Percentiles rank a stretch among this genome's conserved stretches.
These are phyloP conservation scores for Thymallus thymallus DNA, from an alignment of 2,113 vertebrate species.

Conservation along the genomic window DNA sequence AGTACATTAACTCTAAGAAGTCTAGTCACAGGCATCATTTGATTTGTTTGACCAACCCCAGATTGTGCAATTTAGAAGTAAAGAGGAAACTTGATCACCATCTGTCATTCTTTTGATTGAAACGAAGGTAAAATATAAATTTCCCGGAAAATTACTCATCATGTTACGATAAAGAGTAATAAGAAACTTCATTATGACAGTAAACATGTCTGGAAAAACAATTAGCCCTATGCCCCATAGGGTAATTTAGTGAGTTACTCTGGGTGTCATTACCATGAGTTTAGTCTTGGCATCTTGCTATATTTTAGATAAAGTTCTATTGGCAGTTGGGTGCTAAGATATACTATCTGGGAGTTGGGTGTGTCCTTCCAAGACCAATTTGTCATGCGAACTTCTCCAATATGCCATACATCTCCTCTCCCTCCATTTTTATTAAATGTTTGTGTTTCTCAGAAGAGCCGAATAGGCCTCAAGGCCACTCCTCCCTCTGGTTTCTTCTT, in stretches of 20 bases:
- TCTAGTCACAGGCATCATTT: background rate
- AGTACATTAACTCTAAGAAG: background rate
- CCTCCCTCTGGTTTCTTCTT: background rate
- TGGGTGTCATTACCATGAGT: conserved; percentile 24
- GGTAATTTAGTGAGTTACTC: conserved; percentile 17
- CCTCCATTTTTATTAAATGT: conserved; percentile 39
- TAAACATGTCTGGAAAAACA: background rate
- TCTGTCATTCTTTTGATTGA: background rate
- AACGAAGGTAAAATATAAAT: conserved; percentile 1
- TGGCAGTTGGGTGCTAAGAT: too few species aligned
- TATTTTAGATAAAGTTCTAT: too few species aligned
- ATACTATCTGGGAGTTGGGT: conserved; percentile 59
- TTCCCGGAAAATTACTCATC: background rate
- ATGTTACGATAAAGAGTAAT: background rate
- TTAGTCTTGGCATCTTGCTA: too few species aligned
- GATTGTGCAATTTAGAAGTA: background rate
- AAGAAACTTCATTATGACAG: background rate
- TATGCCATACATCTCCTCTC: conserved; percentile 59
- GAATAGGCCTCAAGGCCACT: conserved; percentile 9
- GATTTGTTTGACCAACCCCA: background rate
- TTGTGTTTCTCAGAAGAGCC: conserved; percentile 41
- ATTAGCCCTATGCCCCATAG: too few species aligned
- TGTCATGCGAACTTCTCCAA: conserved; percentile 60
- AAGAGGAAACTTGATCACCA: conserved; percentile 1
- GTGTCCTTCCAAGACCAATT: conserved; percentile 62